phyloP scores from a whole-genome alignment of 2,113 vertebrate species.

The Meriones unguiculatus region DNA sequence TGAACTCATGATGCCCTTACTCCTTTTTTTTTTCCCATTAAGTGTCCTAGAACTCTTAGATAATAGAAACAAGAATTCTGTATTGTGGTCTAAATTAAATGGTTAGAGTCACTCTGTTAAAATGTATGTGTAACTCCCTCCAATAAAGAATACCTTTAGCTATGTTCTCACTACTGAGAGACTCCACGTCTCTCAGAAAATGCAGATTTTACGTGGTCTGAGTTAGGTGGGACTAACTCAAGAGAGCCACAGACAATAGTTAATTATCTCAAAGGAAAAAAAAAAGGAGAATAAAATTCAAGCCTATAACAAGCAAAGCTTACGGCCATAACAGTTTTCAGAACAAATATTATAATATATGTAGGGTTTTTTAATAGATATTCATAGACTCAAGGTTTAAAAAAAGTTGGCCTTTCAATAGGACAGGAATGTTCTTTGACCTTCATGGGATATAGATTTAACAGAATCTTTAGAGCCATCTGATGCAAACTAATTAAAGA shows the following conservation, averaged over 20 bases:
- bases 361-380: slow-evolving; percentile 21
- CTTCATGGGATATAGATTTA: neutral
- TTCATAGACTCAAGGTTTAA: neutral
- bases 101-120: slow-evolving; percentile 30
- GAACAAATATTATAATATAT: slow-evolving; percentile 48
- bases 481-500: neutral
- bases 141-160: slow-evolving; percentile 21
- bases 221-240: slow-evolving; percentile 61
- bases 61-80: neutral
- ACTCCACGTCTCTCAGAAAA: too few species aligned
- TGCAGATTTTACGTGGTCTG: slow-evolving; percentile 43
- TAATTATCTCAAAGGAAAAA: slow-evolving; percentile 58
- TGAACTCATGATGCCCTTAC: neutral
- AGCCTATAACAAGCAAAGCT: neutral
- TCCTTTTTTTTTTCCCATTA: neutral
- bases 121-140: slow-evolving; percentile 26
- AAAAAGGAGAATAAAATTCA: slow-evolving; percentile 18
- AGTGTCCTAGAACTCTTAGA: neutral
- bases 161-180: neutral
- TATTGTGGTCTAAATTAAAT: slow-evolving; percentile 53
- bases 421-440: neutral
- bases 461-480: neutral
- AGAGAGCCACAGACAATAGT: slow-evolving; percentile 34
- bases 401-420: neutral
- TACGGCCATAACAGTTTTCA: slow-evolving; percentile 34